Evolutionary conservation across 2,888 invertebrate species (phyloP).

Genomic region (Megamerina dolium): DNA sequence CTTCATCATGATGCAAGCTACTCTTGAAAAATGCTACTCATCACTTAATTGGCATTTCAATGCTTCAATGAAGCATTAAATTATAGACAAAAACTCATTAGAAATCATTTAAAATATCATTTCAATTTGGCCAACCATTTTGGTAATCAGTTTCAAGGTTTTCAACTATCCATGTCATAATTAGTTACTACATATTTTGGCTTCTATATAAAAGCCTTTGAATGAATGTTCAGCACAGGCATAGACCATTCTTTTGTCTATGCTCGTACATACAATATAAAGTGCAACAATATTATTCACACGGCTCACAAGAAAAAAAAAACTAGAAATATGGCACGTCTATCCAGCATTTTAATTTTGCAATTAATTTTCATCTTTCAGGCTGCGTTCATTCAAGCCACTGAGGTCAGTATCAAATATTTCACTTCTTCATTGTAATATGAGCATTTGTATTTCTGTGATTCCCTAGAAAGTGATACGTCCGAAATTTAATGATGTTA

Average conservation of each 20-base stretch:
- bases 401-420: slow-evolving; percentile 21
- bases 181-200: too few species aligned
- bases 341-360: slow-evolving; percentile 11
- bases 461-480: slow-evolving; percentile 39
- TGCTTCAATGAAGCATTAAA: slow-evolving; percentile 28
- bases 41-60: slow-evolving; percentile 16
- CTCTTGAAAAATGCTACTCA: slow-evolving; percentile 17
- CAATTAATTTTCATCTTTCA: slow-evolving; percentile 24
- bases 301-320: too few species aligned
- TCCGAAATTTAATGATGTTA: slow-evolving; percentile 37
- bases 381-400: slow-evolving; percentile 21
- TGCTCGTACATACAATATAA: too few species aligned
- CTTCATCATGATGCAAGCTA: too few species aligned
- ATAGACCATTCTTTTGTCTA: too few species aligned
- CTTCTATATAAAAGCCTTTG: too few species aligned
- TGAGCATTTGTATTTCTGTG: neutral
- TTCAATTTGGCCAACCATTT: too few species aligned
- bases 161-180: too few species aligned
- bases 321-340: slow-evolving; percentile 5
- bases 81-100: slow-evolving; percentile 19
- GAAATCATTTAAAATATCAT: slow-evolving; percentile 19
- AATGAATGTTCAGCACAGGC: too few species aligned
- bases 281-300: too few species aligned
- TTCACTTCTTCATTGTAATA: neutral
- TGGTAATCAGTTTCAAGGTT: too few species aligned